Base-by-base conservation (phyloP, 2,113 vertebrate species). In the Urocolius indicus region DNA sequence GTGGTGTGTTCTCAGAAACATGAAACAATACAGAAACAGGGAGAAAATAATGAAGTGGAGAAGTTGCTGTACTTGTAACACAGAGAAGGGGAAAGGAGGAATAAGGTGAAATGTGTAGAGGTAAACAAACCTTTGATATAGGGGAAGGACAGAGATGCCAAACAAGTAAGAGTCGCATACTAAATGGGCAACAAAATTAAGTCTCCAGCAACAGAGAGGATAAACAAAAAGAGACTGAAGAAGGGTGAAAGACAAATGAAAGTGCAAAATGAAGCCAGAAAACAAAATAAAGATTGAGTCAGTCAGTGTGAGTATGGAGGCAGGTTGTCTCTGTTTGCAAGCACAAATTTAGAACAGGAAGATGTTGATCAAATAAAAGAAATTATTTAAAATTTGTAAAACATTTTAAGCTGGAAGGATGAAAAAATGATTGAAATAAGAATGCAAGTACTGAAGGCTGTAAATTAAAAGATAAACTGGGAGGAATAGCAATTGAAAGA, bases 281-380 rank as follows among this genome's bases (percentile, higher is more conserved):
- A 94, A 89, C 55, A 91, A 91, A 90, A 30, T 65, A 79, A 77
- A 87, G 86, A n/a, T 24, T 90, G 91, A 95, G 57, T 87, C 81
- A 84, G 76, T 62, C 87, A 58, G 61, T 71, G 93, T 93, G 95
- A 89, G 69, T 85, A 79, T 51, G 76, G 16, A 36, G 0, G 2
- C 69, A 95, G 82, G 92, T 86, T 84, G 76, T 80, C 84, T 88
- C 55, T 79, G 82, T 93, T 94, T 94, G 93, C 84, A 94, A 94
- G 80, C 84, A 89, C 80, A 84, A 92, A 85, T 90, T 94, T 62
- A 94, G 90, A 94, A 85, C 69, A 83, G 79, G 79, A 92, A 96
- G 71, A 84, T 21, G 38, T 36, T 62, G 81, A 94, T 90, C 69
- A 82, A 94, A 91, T 82, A 87, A 71, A 93, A 87, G 15, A 79